Conservation (phyloP, 2,888 invertebrate species). For the Temnothorax unifasciatus region DNA sequence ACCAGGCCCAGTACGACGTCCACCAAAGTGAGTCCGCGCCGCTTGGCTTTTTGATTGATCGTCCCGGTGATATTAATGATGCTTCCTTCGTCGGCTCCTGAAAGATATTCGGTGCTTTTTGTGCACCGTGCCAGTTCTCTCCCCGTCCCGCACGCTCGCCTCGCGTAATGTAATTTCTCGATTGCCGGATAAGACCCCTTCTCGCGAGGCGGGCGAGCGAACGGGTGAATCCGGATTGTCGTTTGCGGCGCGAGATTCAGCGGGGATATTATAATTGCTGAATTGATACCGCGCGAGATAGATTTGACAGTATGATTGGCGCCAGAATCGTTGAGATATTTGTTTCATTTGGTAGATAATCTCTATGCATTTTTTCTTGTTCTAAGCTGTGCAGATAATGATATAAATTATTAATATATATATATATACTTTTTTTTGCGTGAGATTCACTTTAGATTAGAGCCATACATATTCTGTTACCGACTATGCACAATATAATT, state of each 20-base stretch:
- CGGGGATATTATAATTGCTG: slow-evolving; percentile 39
- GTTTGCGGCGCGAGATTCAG: slow-evolving; percentile 9
- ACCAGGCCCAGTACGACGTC: slow-evolving; percentile 91
- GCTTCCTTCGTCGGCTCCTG: slow-evolving; percentile 55
- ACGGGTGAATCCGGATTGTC: slow-evolving; percentile 16
- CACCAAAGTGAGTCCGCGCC: slow-evolving; percentile 91
- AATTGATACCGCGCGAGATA: slow-evolving; percentile 11
- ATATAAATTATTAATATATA: background rate
- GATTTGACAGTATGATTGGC: background rate
- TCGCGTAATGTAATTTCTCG: slow-evolving; percentile 52
- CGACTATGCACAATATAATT: background rate
- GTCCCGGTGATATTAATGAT: slow-evolving; percentile 74
- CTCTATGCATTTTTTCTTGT: background rate
- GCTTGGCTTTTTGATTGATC: slow-evolving; percentile 68
- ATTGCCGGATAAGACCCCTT: slow-evolving; percentile 50
- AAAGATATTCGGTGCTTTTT: slow-evolving; percentile 73
- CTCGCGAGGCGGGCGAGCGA: slow-evolving; percentile 3
- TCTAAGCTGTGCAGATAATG: background rate
- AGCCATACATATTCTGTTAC: background rate
- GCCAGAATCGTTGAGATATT: background rate
- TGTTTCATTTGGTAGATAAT: slow-evolving; percentile 21
- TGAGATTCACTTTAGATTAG: background rate
- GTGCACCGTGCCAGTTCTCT: slow-evolving; percentile 31
- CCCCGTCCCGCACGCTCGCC: slow-evolving; percentile 24
- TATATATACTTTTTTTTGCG: background rate